Percentiles rank a stretch among this genome's conserved stretches.
phyloP scores from a whole-genome alignment of 2,888 invertebrate genomes.

The Chymomyza amoena region DNA sequence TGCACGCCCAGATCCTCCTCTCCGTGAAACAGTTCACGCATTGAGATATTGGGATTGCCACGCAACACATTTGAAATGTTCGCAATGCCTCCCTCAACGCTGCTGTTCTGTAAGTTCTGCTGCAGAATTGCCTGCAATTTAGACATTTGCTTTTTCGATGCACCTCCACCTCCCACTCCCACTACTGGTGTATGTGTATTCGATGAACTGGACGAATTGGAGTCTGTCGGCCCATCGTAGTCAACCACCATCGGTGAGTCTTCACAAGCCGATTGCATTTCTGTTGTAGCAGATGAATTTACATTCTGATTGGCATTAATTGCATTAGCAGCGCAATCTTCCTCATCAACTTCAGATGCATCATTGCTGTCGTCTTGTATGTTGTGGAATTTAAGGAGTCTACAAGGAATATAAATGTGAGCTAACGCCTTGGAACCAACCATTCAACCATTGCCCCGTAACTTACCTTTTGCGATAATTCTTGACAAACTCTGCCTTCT shows the following conservation, averaged over 20 bases:
- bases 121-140: slow-evolving; percentile 78
- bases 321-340: slow-evolving; percentile 50
- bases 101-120: slow-evolving; percentile 44
- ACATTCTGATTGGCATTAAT: not conserved
- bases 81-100: slow-evolving; percentile 33
- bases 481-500: slow-evolving; percentile 78
- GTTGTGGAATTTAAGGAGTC: slow-evolving; percentile 87
- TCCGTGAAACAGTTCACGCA: slow-evolving; percentile 88
- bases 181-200: slow-evolving; percentile 55
- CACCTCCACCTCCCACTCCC: slow-evolving; percentile 20
- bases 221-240: slow-evolving; percentile 74
- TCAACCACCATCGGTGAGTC: slow-evolving; percentile 75
- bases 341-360: slow-evolving; percentile 73
- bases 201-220: slow-evolving; percentile 63
- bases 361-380: slow-evolving; percentile 80
- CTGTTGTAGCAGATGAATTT: not conserved
- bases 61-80: slow-evolving; percentile 78
- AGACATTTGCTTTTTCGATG: slow-evolving; percentile 67
- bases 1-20: slow-evolving; percentile 88
- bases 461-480: slow-evolving; percentile 83
- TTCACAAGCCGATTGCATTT: slow-evolving; percentile 10
- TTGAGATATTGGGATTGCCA: slow-evolving; percentile 88
- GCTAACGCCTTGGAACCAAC: too few relatives aligned
- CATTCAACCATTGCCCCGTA: too few relatives aligned
- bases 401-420: slow-evolving; percentile 72